Percentiles rank a stretch among this genome's conserved stretches.
Conservation (phyloP, 1,140 invertebrate species). For the Ctenoplectra terminalis region DNA sequence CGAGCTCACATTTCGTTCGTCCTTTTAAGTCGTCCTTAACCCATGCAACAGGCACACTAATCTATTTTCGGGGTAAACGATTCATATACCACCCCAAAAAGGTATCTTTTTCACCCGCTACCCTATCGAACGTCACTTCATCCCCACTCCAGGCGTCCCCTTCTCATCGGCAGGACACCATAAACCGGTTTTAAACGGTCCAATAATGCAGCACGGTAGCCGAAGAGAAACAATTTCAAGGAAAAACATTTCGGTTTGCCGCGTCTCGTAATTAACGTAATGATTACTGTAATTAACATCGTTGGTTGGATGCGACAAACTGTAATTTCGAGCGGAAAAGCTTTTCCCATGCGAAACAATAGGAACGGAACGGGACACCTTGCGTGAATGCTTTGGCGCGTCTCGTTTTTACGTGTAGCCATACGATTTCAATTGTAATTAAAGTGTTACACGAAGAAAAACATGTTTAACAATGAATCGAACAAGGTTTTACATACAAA, state of each 20-base stretch:
- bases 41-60: slow-evolving; percentile 14
- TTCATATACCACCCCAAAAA: background rate
- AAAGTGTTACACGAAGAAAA: no score
- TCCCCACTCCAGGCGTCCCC: background rate
- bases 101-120: background rate
- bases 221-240: background rate
- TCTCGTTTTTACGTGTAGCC: no score
- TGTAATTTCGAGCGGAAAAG: background rate
- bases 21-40: slow-evolving; percentile 13
- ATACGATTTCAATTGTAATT: no score
- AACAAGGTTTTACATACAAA: no score
- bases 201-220: background rate
- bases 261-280: background rate
- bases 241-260: background rate
- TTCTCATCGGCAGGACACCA: background rate
- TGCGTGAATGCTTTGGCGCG: background rate
- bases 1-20: no score
- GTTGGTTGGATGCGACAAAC: background rate
- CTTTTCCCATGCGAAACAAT: background rate
- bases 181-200: slow-evolving; percentile 16
- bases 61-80: slow-evolving; percentile 20
- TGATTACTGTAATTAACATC: background rate
- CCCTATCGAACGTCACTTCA: background rate
- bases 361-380: background rate
- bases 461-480: no score